phyloP scores from a whole-genome alignment of 2,888 invertebrate species.

The Helicoverpa assulta region DNA sequence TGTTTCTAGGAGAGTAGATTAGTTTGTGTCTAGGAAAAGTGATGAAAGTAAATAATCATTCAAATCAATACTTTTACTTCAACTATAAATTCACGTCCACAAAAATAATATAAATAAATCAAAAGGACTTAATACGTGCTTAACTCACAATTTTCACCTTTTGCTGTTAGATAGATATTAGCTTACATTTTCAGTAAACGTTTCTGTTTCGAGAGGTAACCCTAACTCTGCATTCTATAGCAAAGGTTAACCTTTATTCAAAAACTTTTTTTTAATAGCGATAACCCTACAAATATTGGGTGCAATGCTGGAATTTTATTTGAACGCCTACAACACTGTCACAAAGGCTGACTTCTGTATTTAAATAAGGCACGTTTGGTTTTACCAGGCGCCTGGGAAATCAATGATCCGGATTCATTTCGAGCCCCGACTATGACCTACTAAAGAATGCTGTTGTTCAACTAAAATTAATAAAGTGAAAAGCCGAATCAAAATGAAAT shows the following conservation, averaged over 20 bases:
- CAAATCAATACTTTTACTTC: too few relatives aligned
- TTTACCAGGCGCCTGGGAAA: constrained; percentile 86
- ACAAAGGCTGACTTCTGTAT: constrained; percentile 65
- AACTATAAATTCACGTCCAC: too few relatives aligned
- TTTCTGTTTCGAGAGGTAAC: too few relatives aligned
- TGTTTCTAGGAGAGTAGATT: constrained; percentile 13
- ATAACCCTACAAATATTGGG: constrained; percentile 6
- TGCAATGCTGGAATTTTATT: constrained; percentile 37
- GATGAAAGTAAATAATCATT: neutral
- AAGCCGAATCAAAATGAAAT: constrained; percentile 51
- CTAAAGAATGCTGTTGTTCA: constrained; percentile 71
- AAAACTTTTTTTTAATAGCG: constrained; percentile 7
- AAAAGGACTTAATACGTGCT: too few relatives aligned
- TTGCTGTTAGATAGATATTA: too few relatives aligned
- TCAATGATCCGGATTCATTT: constrained; percentile 81
- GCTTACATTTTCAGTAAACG: too few relatives aligned
- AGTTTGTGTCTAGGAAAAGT: neutral
- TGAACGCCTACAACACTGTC: constrained; percentile 34
- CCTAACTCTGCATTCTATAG: too few relatives aligned
- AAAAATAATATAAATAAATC: too few relatives aligned
- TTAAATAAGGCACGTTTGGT: constrained; percentile 79
- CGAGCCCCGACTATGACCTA: constrained; percentile 71
- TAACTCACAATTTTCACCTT: too few relatives aligned
- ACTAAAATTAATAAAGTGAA: constrained; percentile 75
- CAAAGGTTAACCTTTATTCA: too few relatives aligned